These are phyloP conservation scores for Rhorus exstirpatorius DNA, from an alignment of 2,888 invertebrate genomes.

Conservation along the genomic window DNA sequence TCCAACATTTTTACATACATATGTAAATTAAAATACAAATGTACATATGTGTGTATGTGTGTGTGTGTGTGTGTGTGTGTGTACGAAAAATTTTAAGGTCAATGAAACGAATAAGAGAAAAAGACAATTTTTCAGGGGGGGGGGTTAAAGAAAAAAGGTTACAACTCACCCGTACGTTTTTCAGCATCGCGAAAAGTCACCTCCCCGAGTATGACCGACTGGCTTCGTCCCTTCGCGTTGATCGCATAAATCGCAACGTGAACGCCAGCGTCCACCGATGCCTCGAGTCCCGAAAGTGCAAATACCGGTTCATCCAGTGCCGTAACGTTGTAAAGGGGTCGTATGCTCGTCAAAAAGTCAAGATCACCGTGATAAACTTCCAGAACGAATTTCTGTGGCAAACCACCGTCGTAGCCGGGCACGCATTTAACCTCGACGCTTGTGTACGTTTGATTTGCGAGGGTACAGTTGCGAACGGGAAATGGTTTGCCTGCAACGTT, in stretches of 20 bases:
- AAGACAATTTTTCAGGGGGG: neutral
- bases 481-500: slow-evolving; percentile 91
- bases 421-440: slow-evolving; percentile 94
- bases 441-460: slow-evolving; percentile 94
- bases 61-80: too few relatives aligned
- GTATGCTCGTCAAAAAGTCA: slow-evolving; percentile 79
- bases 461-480: slow-evolving; percentile 93
- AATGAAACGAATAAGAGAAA: neutral
- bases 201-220: slow-evolving; percentile 91
- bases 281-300: slow-evolving; percentile 92
- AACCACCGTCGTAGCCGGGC: slow-evolving; percentile 95
- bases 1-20: neutral
- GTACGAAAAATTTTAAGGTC: neutral
- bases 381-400: slow-evolving; percentile 94
- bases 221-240: slow-evolving; percentile 94
- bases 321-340: slow-evolving; percentile 88
- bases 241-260: slow-evolving; percentile 92
- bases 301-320: slow-evolving; percentile 91
- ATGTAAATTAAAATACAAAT: neutral
- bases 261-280: slow-evolving; percentile 90
- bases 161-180: slow-evolving; percentile 90
- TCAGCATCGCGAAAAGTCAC: slow-evolving; percentile 93
- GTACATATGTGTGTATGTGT: neutral
- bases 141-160: slow-evolving; percentile 2
- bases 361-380: slow-evolving; percentile 90